These are phyloP conservation scores for Folsomia manolachei DNA, from an alignment of 2,888 invertebrate genomes.

Conservation along the genomic window DNA sequence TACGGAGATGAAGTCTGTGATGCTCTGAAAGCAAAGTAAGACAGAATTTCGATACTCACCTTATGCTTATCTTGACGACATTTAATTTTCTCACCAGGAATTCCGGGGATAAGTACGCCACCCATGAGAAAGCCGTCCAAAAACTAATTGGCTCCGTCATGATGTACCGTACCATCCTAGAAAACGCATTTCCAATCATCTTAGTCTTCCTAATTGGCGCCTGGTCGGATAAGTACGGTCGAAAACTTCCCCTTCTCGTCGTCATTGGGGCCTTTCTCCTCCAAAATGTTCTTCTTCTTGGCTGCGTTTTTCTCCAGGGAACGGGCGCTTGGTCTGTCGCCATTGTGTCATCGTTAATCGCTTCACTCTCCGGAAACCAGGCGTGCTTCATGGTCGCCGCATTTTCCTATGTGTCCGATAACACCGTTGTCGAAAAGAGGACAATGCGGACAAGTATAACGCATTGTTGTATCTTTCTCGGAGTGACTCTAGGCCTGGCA, in stretches of 20 bases:
- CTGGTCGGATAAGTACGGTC: conserved; percentile 76
- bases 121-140: conserved; percentile 68
- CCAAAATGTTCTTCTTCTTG: conserved; percentile 40
- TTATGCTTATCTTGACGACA: too few species aligned
- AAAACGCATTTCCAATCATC: conserved; percentile 73
- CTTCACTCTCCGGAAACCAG: conserved; percentile 37
- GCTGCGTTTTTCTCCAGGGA: conserved; percentile 23
- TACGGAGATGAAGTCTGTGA: conserved; percentile 67
- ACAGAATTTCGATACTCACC: not conserved
- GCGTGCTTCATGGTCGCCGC: conserved; percentile 69
- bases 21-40: conserved; percentile 60
- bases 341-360: conserved; percentile 31
- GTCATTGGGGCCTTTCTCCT: conserved; percentile 63
- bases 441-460: conserved; percentile 77
- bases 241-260: conserved; percentile 69
- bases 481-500: conserved; percentile 79
- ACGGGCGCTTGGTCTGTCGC: conserved; percentile 42
- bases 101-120: conserved; percentile 57
- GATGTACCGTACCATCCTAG: conserved; percentile 80
- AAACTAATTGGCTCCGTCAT: conserved; percentile 66
- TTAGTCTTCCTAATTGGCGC: conserved; percentile 76
- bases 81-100: conserved; percentile 12
- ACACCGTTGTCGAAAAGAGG: conserved; percentile 66
- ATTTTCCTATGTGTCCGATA: conserved; percentile 80
- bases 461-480: conserved; percentile 75